These are phyloP conservation scores for Betta splendens DNA, from an alignment of 2,797 vertebrate genomes.

Conservation along the genomic window DNA sequence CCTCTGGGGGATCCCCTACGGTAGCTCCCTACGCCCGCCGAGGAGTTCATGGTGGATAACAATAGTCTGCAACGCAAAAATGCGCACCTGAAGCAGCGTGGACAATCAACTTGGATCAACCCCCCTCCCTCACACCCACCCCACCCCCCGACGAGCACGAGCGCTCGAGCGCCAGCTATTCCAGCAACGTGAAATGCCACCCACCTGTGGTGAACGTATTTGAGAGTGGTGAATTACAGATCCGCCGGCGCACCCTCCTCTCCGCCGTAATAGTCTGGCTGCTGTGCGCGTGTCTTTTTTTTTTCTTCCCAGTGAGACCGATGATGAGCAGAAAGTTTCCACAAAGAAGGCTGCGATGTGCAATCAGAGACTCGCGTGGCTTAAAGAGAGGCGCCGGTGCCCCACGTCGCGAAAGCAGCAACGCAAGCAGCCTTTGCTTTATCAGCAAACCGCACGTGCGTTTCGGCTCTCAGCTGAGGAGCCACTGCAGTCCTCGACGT, in stretches of 20 bases:
- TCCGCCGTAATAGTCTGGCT: no score
- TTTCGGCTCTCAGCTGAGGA: slow-evolving; percentile 2
- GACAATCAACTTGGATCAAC: slow-evolving; percentile 33
- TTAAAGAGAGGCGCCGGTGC: neutral
- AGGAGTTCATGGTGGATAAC: slow-evolving; percentile 78
- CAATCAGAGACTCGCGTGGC: neutral
- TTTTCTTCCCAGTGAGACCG: neutral
- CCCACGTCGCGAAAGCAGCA: neutral
- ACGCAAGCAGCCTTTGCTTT: slow-evolving; percentile 9
- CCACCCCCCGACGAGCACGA: neutral
- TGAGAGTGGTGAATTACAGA: slow-evolving; percentile 22
- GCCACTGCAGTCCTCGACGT: slow-evolving; percentile 10
- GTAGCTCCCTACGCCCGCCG: slow-evolving; percentile 81
- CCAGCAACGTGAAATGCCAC: slow-evolving; percentile 28
- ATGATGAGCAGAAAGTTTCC: slow-evolving; percentile 27
- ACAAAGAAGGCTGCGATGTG: neutral
- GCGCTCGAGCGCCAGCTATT: slow-evolving; percentile 9
- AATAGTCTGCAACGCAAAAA: slow-evolving; percentile 34
- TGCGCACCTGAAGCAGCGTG: slow-evolving; percentile 40
- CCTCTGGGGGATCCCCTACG: slow-evolving; percentile 68
- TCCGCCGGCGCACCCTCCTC: slow-evolving; percentile 3
- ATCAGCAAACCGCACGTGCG: slow-evolving; percentile 27
- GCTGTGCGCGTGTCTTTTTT: no score
- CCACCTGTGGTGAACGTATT: slow-evolving; percentile 48
- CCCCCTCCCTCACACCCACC: neutral